Evolutionary conservation across 2,113 vertebrate genomes (phyloP).

Genomic region (Diphyllodes magnificus): DNA sequence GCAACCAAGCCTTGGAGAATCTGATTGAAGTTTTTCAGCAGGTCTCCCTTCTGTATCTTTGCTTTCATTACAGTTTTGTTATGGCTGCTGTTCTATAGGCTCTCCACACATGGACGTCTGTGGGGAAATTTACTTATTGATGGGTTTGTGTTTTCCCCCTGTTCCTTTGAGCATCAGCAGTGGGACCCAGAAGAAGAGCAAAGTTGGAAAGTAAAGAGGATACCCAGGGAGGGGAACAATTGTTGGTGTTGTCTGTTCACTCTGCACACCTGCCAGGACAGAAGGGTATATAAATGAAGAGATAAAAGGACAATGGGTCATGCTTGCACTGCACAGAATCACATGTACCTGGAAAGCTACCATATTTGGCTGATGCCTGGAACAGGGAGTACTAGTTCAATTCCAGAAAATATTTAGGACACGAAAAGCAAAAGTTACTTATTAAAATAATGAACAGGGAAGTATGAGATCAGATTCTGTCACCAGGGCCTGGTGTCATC

Average conservation of each 20-base stretch:
- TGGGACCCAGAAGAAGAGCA: neutral
- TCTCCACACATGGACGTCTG: rapidly evolving
- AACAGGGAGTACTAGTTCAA: neutral
- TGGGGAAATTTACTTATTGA: neutral
- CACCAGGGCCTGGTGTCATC: neutral
- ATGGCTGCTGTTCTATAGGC: neutral
- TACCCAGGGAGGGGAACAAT: neutral
- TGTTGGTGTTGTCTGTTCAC: neutral
- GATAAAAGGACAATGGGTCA: neutral
- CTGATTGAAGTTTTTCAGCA: neutral
- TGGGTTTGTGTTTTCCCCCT: neutral
- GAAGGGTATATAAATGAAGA: neutral
- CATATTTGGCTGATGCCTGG: neutral
- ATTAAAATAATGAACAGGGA: neutral
- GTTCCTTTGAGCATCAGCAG: neutral
- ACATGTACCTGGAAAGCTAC: neutral
- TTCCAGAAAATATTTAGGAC: neutral
- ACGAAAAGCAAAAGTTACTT: neutral
- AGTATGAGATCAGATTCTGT: neutral
- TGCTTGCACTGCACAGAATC: neutral
- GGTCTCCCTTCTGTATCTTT: neutral
- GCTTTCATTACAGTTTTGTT: neutral
- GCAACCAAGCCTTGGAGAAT: neutral
- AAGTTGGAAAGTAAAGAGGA: neutral
- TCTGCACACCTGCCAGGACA: neutral